These are phyloP conservation scores for Prorops nasuta DNA, from an alignment of 1,140 invertebrate genomes.

Conservation along the genomic window DNA sequence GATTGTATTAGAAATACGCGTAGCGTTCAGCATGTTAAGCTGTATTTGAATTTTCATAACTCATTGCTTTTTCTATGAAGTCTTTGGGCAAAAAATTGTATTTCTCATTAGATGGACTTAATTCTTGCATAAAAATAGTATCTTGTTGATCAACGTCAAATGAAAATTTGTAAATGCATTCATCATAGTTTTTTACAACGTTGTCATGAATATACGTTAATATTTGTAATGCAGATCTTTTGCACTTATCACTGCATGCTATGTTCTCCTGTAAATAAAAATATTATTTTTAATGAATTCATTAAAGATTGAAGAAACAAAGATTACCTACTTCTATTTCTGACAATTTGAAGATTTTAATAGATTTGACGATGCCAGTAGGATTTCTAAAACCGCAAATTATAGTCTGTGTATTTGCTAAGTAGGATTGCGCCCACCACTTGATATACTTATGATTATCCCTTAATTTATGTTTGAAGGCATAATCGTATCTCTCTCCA, in stretches of 20 bases:
- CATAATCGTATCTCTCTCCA: slow-evolving; percentile 51
- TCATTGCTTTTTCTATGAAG: no score
- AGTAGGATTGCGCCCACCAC: slow-evolving; percentile 77
- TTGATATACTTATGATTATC: slow-evolving; percentile 47
- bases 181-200: slow-evolving; percentile 47
- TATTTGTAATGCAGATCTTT: slow-evolving; percentile 53
- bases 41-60: no score
- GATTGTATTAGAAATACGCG: no score
- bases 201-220: slow-evolving; percentile 53
- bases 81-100: no score
- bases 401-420: slow-evolving; percentile 65
- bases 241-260: background rate
- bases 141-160: slow-evolving; percentile 30
- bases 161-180: slow-evolving; percentile 53
- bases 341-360: no score
- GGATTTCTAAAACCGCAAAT: slow-evolving; percentile 71
- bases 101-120: no score
- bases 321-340: no score
- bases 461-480: no score
- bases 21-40: no score
- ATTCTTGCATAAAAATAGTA: background rate
- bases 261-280: no score
- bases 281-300: no score
- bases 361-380: slow-evolving; percentile 67
- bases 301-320: no score